Base-by-base conservation (phyloP, 2,888 invertebrate species). In the Drosophila paracracens region DNA sequence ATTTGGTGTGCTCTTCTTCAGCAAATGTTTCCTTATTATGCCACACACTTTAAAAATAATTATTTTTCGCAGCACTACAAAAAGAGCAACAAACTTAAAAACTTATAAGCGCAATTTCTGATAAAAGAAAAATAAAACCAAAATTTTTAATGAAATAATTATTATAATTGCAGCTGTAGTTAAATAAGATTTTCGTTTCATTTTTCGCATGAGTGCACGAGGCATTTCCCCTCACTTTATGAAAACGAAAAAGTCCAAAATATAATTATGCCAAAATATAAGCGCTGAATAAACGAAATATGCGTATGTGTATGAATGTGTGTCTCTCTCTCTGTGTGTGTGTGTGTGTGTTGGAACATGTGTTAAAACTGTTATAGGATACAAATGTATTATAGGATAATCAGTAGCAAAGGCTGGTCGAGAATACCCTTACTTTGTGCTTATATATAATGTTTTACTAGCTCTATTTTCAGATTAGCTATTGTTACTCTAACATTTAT, bases 121-220 rank as follows among this genome's bases (percentile, higher is more conserved):
- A 70, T 70, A 63, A 81, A 76, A 62, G 16, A 8, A 53, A 38
- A 18, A 54, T 29, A 36, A 40, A 29, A 40, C 67, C 69, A 74
- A 60, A 56, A 74, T 75, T 85, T 85, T 85, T 87, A 85, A 85
- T 85, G 80, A 85, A 85, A 87, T 85, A 84, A 85, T 85, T 84
- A 87, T 86, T 69, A 72, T 83, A 81, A 81, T 83, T 83, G 79
- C 76, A 79, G 70, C 70, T 79, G 83, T 77, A 70, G 80, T 68
- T 77, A 76, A 86, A 82, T 67, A 82, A 80, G 83, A 80, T 83
- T 86, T 81, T 61, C 53, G 59, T 72, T 68, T 75, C 50, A 83
- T 68, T 81, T 74, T 69, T 57, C 71, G 68, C 68, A 51, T 36
- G 53, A 69, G 59, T 62, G 38, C 59, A 46, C 74, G 35, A 63